Evolutionary conservation across 2,888 invertebrate species (phyloP), one percentile per base, ranked within the genome.

Genomic region (Sepiola atlantica): DNA sequence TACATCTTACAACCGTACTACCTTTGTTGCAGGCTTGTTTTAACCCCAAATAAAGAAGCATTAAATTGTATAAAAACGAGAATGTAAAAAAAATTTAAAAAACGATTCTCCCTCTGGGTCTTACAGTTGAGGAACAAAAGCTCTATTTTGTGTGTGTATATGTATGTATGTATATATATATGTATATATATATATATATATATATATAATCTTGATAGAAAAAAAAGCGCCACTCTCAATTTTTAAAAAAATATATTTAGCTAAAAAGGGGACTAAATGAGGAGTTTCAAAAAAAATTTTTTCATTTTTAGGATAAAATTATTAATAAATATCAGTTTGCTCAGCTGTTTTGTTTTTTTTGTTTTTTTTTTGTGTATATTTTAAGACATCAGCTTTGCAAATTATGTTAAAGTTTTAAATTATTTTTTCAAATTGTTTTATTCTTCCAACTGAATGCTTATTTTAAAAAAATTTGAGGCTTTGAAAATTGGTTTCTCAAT

Each of bases 381-480:
- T 18, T 77, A 77, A n/a, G 32, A 77, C n/a, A 77, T 77, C 77
- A 77, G 77, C 32, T 77, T 77, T 77, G 77, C 18, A 16, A n/a
- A 77, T 77, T 77, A 77, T n/a, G n/a, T 77, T 77, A n/a, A 77
- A 77, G 77, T 77, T n/a, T 77, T 77, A n/a, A 77, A 77, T n/a
- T 77, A n/a, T n/a, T 77, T 32, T 77, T 77, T 77, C 77, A n/a
- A 77, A 77, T 77, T 77, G 77, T 77, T 77, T 77, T 61, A 61
- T 61, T 77, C 77, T 77, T 77, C n/a, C 14, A n/a, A 32, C n/a
- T 77, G 16, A 77, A n/a, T 77, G n/a, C n/a, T 77, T 77, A 77
- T 77, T 77, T 77, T 32, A 16, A 16, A 21, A n/a, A 4, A 10
- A 4, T n/a, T n/a, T 77, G n/a, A 77, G n/a, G 77, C 32, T 77